Evolutionary conservation across 92 coral and sea anemone genomes (phyloP).

Genomic region (Meandrina meandrites): DNA sequence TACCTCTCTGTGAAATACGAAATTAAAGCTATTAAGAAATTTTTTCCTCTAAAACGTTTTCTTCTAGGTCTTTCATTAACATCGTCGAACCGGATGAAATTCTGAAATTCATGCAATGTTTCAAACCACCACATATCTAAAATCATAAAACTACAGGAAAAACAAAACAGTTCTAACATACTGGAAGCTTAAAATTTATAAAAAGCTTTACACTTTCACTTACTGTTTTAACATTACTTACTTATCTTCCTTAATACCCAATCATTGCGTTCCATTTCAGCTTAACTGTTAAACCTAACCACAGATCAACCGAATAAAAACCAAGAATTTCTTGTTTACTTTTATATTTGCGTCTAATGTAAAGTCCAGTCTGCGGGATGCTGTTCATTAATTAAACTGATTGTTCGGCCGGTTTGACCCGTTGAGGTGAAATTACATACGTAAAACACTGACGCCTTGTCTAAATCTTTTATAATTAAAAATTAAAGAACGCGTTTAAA

Average conservation of each 20-base stretch:
- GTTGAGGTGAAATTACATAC: not conserved
- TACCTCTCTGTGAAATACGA: no score
- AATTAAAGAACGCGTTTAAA: not conserved
- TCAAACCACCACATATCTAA: not conserved
- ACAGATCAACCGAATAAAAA: not conserved
- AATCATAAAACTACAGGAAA: not conserved
- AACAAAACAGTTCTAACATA: not conserved
- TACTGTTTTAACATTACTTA: conserved; percentile 1
- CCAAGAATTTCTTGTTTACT: not conserved
- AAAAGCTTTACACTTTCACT: not conserved
- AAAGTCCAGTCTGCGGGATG: not conserved
- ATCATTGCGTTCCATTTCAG: not conserved
- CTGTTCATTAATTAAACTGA: not conserved
- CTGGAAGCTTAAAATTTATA: no score
- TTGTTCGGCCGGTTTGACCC: conserved; percentile 8
- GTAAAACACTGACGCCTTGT: not conserved
- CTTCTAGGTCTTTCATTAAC: no score
- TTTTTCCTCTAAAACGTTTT: not conserved
- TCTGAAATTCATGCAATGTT: not conserved
- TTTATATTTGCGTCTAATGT: not conserved
- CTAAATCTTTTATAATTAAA: not conserved
- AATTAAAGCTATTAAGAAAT: no score
- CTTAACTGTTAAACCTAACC: no score
- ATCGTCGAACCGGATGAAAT: no score
- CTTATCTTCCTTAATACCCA: not conserved